Evolutionary conservation across 2,113 vertebrate species (phyloP).

Genomic region (Collichthys lucidus): DNA sequence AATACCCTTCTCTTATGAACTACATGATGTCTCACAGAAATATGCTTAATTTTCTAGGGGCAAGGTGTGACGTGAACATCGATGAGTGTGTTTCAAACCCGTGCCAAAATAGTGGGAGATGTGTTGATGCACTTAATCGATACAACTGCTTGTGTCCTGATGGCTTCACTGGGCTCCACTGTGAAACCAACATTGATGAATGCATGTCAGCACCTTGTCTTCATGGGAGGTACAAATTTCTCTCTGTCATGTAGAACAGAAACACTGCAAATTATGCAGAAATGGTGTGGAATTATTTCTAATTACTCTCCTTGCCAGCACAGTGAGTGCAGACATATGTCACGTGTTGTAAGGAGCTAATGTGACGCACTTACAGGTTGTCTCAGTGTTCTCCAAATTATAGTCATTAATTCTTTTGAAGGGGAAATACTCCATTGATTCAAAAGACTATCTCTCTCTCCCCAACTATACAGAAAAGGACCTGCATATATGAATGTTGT

Average conservation of each 20-base stretch:
- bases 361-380: slow-evolving; percentile 76
- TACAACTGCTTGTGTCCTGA: slow-evolving; percentile 83
- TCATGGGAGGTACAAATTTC: slow-evolving; percentile 84
- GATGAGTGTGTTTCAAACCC: slow-evolving; percentile 85
- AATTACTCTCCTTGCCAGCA: slow-evolving; percentile 75
- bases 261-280: slow-evolving; percentile 46
- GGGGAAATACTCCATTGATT: slow-evolving; percentile 75
- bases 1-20: background rate
- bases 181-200: slow-evolving; percentile 85
- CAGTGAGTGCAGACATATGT: slow-evolving; percentile 67
- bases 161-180: slow-evolving; percentile 83
- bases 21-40: slow-evolving; percentile 15
- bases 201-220: slow-evolving; percentile 87
- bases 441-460: slow-evolving; percentile 22
- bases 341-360: slow-evolving; percentile 75
- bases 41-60: slow-evolving; percentile 75
- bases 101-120: slow-evolving; percentile 84
- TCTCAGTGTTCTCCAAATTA: slow-evolving; percentile 78
- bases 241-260: slow-evolving; percentile 45
- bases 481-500: background rate
- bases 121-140: slow-evolving; percentile 79
- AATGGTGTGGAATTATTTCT: slow-evolving; percentile 78
- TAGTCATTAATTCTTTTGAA: slow-evolving; percentile 79
- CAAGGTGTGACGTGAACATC: slow-evolving; percentile 81
- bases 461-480: background rate